These are phyloP conservation scores for Oasisia sp. DNA, from an alignment of 2,888 invertebrate species.

Conservation along the genomic window DNA sequence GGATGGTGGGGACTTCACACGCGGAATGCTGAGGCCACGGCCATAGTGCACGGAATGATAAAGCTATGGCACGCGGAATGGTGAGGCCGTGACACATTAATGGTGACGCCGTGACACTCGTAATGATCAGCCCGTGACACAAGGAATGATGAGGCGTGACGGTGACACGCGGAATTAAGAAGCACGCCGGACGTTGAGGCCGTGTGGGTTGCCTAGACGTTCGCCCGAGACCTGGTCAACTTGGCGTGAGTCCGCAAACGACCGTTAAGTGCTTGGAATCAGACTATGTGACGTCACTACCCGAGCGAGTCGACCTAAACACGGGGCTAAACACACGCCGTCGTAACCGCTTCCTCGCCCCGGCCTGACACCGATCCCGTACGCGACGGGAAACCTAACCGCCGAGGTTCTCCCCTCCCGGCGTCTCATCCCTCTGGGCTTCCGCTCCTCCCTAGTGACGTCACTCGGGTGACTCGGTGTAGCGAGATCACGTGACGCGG, in stretches of 20 bases:
- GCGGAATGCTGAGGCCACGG: too few relatives aligned
- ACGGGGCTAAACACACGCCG: not conserved
- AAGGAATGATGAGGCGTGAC: too few relatives aligned
- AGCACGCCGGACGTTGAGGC: too few relatives aligned
- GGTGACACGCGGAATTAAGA: too few relatives aligned
- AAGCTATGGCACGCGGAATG: too few relatives aligned
- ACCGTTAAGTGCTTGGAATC: not conserved
- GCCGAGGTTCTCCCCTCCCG: not conserved
- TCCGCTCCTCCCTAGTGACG: not conserved
- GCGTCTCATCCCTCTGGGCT: not conserved
- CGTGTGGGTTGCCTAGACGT: not conserved
- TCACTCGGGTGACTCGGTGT: too few relatives aligned
- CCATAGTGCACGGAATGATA: too few relatives aligned
- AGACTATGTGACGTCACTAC: not conserved
- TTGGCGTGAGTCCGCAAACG: not conserved
- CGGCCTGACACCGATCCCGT: not conserved
- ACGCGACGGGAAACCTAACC: not conserved
- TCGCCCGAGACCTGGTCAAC: not conserved
- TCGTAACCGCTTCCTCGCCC: not conserved
- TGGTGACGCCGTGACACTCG: too few relatives aligned
- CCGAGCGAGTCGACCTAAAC: not conserved
- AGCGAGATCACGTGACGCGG: too few relatives aligned
- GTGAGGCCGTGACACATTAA: too few relatives aligned
- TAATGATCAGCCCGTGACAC: too few relatives aligned
- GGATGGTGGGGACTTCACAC: too few relatives aligned